A percentile compares a stretch with the other conserved stretches of the same genome.
These are phyloP conservation scores for Poeciliopsis occidentalis DNA, from an alignment of 2,113 vertebrate species.

Conservation along the genomic window DNA sequence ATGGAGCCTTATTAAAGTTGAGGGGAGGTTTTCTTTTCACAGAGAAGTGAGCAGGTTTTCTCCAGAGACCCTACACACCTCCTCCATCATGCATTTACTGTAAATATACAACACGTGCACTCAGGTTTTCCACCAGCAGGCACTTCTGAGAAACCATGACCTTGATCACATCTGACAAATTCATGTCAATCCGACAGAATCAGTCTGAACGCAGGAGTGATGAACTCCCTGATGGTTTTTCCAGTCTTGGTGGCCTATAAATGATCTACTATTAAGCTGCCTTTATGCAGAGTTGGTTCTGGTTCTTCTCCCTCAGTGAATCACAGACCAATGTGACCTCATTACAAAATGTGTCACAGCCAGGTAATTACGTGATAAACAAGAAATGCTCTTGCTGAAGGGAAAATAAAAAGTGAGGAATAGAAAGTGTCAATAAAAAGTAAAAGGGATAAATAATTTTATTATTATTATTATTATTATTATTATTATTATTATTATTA, in stretches of 20 bases:
- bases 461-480: background rate
- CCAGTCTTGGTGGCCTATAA: conserved; percentile 28
- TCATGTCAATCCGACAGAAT: conserved; percentile 1
- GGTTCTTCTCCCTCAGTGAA: conserved; percentile 31
- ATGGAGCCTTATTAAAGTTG: conserved; percentile 48
- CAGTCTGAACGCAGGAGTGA: conserved; percentile 6
- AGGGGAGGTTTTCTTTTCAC: conserved; percentile 29
- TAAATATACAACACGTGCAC: background rate
- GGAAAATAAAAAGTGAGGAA: conserved; percentile 25
- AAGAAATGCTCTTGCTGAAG: conserved; percentile 37
- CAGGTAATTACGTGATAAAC: conserved; percentile 52
- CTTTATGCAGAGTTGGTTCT: conserved; percentile 48
- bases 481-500: background rate
- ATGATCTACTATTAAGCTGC: conserved; percentile 28
- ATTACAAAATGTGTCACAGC: conserved; percentile 58
- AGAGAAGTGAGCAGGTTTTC: conserved; percentile 4
- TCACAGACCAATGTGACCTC: conserved; percentile 62
- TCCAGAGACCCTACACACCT: background rate
- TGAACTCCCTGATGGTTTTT: conserved; percentile 1
- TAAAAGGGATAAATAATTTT: background rate
- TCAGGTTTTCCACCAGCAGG: background rate
- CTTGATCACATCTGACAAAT: conserved; percentile 31
- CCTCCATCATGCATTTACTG: conserved; percentile 18
- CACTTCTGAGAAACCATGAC: conserved; percentile 25
- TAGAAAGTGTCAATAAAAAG: background rate